phyloP scores from a whole-genome alignment of 2,888 invertebrate species.

The Lomographa bimaculata region DNA sequence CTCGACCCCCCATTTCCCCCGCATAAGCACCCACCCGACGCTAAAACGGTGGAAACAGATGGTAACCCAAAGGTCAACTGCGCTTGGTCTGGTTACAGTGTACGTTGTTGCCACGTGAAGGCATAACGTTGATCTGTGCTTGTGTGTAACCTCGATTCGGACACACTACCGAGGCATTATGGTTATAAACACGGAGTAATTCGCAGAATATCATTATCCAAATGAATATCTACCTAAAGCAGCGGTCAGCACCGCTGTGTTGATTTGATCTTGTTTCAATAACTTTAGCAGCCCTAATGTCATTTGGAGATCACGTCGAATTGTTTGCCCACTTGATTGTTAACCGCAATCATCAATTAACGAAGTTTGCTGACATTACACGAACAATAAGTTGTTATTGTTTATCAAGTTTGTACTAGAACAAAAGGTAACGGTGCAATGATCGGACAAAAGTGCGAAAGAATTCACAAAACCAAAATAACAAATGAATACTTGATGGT shows the following conservation, averaged over 20 bases:
- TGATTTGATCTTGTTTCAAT: conserved; percentile 53
- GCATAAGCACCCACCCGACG: conserved; percentile 33
- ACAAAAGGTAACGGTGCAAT: conserved; percentile 31
- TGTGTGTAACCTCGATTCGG: conserved; percentile 81
- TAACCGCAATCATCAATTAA: conserved; percentile 11
- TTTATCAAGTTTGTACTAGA: conserved; percentile 12
- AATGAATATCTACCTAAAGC: conserved; percentile 69
- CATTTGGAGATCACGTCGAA: conserved; percentile 23
- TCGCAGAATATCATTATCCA: conserved; percentile 80
- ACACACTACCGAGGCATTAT: conserved; percentile 74
- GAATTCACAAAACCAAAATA: conserved; percentile 66
- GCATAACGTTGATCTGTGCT: conserved; percentile 59
- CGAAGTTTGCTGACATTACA: conserved; percentile 13
- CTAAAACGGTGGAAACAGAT: conserved; percentile 51
- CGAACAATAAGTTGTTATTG: conserved; percentile 6
- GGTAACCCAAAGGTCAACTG: conserved; percentile 53
- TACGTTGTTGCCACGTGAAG: conserved; percentile 79
- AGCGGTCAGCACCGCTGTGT: conserved; percentile 47
- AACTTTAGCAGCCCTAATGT: conserved; percentile 28
- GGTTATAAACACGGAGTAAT: conserved; percentile 78
- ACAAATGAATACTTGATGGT: conserved; percentile 60
- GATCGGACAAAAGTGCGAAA: conserved; percentile 41
- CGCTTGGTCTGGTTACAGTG: conserved; percentile 49
- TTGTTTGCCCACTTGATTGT: conserved; percentile 11
- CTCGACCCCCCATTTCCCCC: conserved; percentile 53